Conservation (phyloP, 2,113 vertebrate genomes). For the Leptosomus discolor region DNA sequence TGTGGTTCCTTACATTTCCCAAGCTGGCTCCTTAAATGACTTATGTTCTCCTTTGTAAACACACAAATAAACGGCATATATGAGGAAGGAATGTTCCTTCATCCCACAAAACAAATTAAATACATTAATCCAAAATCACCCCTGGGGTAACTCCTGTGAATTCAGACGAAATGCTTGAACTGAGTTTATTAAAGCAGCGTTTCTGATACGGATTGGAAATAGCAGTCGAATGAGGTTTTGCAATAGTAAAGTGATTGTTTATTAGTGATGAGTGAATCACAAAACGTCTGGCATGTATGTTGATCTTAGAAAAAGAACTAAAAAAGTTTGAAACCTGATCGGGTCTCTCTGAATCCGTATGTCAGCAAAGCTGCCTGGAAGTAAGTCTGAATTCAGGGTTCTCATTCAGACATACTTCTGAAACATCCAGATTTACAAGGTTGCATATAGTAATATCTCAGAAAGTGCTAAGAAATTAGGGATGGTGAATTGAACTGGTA, state of each 20-base stretch:
- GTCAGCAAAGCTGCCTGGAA: conserved; percentile 48
- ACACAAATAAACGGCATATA: not conserved
- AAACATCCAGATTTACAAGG: not conserved
- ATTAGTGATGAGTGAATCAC: conserved; percentile 54
- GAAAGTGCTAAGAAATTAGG: not conserved
- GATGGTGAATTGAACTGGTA: not conserved
- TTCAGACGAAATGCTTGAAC: not conserved
- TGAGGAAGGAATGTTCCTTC: conserved; percentile 18
- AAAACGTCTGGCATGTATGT: not conserved
- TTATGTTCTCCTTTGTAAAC: conserved; percentile 22
- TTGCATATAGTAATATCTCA: not conserved
- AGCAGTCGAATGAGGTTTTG: not conserved
- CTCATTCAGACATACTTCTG: not conserved
- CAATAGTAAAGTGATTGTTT: conserved; percentile 27
- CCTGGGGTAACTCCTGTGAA: not conserved
- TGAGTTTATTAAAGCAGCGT: not conserved
- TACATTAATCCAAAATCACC: conserved; percentile 21
- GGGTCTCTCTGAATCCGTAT: not conserved
- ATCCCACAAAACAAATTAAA: conserved; percentile 27
- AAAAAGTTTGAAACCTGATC: conserved; percentile 22
- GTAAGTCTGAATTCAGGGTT: conserved; percentile 12
- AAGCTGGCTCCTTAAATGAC: not conserved
- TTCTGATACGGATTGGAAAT: conserved; percentile 20
- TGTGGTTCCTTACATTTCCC: conserved; percentile 14
- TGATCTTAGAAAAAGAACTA: conserved; percentile 23